Evolutionary conservation across 1,140 invertebrate species (phyloP).

Genomic region (Drosophila nasuta): DNA sequence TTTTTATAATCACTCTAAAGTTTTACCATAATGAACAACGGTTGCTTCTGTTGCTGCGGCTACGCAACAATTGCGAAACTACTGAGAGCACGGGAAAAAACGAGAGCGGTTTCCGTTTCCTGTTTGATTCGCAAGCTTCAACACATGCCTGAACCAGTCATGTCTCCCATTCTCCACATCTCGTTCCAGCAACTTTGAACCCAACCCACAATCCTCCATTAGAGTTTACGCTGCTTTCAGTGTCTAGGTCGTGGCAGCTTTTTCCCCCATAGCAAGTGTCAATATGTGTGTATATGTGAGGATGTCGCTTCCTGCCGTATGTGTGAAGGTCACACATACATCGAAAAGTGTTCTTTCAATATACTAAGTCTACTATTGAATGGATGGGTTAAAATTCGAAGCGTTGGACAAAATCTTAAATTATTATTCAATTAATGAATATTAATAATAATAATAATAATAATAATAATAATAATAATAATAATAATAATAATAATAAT

Average conservation of each 20-base stretch:
- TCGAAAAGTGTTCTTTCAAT: neutral
- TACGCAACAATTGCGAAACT: constrained; percentile 34
- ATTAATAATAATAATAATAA: too few species aligned
- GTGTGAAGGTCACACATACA: constrained; percentile 54
- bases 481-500: too few species aligned
- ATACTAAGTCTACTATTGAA: neutral
- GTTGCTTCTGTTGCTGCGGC: constrained; percentile 11
- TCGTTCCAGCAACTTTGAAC: neutral
- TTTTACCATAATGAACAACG: constrained; percentile 36
- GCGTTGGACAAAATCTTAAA: neutral
- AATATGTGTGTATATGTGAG: neutral
- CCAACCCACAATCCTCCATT: constrained; percentile 28
- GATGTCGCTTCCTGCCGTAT: constrained; percentile 8
- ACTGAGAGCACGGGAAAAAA: constrained; percentile 2
- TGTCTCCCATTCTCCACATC: neutral
- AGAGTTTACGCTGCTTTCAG: constrained; percentile 49
- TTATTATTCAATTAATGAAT: too few species aligned
- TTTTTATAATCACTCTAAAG: constrained; percentile 51
- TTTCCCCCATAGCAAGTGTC: constrained; percentile 26
- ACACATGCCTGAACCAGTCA: constrained; percentile 51
- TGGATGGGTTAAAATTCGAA: neutral
- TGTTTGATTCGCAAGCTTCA: constrained; percentile 53
- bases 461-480: too few species aligned
- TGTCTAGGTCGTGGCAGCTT: constrained; percentile 79
- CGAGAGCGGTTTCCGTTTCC: constrained; percentile 22